Evolutionary conservation across 2,797 vertebrate genomes (phyloP), one percentile per base, ranked within the genome.

Genomic region (Phaenicophaeus curvirostris): DNA sequence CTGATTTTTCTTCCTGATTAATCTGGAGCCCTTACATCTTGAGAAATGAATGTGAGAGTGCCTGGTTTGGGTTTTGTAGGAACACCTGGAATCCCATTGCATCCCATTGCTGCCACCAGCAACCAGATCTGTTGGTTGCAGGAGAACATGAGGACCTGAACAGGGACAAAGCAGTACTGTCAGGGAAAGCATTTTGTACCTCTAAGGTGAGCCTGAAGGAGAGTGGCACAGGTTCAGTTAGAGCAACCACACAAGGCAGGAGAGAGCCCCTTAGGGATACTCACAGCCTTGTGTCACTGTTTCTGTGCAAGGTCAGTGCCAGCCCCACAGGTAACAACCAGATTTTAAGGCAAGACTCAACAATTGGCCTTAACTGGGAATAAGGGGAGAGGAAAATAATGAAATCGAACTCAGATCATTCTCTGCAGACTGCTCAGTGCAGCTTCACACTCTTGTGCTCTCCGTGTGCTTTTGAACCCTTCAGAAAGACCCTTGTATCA

Each of bases 191-290:
- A 33, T 27, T 33, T 27, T 55, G 28, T n/a, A 27, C 21, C 42
- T 23, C 41, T 24, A 27, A 73, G 41, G 33, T 24, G 41, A 85
- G 57, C 13, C 81, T 3, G 2, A 23, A 63, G 46, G 24, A 58
- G 16, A 50, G 31, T 27, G 8, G 21, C 42, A 33, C 1, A 0
- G 1, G 27, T 15, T 18, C 15, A 44, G 39, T 1, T n/a, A 27
- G 13, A 54, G 27, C 23, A 53, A 21, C 54, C 27, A 20, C 46
- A 20, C 31, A 19, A 57, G 90, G 8, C 8, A 63, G 41, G n/a
- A 71, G 37, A 27, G 5, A 61, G 25, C 8, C 19, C 7, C 48
- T 69, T 18, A 3, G 1, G n/a, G 44, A 30, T 31, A 28, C 41
- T 42, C 9, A 0, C 3, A 13, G 48, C 61, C 50, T 44, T 33